Percentiles rank a stretch among this genome's conserved stretches.
Conservation (phyloP, 1,140 invertebrate species). For the Thalassaphorura encarpata region DNA sequence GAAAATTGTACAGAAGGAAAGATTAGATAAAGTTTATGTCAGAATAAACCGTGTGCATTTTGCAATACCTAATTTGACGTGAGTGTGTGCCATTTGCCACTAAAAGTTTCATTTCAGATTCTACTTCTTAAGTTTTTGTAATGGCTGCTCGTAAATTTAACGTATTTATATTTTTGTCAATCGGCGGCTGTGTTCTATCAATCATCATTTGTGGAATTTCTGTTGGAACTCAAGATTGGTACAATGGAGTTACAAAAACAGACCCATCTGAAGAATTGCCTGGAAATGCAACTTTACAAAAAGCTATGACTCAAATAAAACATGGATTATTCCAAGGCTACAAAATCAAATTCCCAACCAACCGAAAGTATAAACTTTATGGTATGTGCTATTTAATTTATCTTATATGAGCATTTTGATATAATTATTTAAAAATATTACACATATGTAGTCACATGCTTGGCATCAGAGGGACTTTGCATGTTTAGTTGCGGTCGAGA, state of each 20-base stretch:
- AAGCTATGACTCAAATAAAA: neutral
- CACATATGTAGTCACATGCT: neutral
- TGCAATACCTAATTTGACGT: no score
- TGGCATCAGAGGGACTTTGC: neutral
- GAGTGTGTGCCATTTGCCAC: no score
- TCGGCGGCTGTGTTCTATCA: neutral
- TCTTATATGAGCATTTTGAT: neutral
- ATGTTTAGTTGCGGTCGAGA: slow-evolving; percentile 11
- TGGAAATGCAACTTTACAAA: no score
- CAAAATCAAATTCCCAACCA: neutral
- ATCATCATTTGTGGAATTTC: slow-evolving; percentile 4
- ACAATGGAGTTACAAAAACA: neutral
- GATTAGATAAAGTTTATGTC: no score
- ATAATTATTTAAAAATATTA: neutral
- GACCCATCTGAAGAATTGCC: no score
- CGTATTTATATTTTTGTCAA: slow-evolving; percentile 5
- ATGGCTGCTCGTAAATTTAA: slow-evolving; percentile 9
- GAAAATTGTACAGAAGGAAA: no score
- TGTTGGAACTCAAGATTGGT: slow-evolving; percentile 7
- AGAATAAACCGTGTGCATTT: no score
- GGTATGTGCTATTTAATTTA: neutral
- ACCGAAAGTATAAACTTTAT: neutral
- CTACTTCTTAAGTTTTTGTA: no score
- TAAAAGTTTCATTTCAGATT: no score
- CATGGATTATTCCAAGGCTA: slow-evolving; percentile 11